Evolutionary conservation across 1,140 invertebrate genomes (phyloP).

Genomic region (Drosophila ananassae): DNA sequence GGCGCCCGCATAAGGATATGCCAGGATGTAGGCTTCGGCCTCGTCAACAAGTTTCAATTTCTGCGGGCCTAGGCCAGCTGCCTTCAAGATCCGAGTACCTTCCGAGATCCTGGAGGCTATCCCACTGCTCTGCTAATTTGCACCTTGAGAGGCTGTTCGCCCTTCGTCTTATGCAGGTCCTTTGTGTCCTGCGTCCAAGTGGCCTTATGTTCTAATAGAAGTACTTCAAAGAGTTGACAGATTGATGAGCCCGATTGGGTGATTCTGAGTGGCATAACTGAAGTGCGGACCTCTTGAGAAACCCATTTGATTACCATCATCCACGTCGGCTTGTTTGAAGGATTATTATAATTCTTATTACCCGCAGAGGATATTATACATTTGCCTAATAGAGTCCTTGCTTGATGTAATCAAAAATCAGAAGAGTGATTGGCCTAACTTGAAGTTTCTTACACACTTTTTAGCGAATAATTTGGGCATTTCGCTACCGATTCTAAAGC

Average conservation of each 20-base stretch:
- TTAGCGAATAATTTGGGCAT: no score
- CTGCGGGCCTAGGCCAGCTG: constrained; percentile 36
- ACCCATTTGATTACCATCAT: constrained; percentile 55
- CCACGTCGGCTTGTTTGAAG: constrained; percentile 1
- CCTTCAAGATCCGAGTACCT: constrained; percentile 9
- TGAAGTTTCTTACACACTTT: no score
- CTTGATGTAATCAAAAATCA: no score
- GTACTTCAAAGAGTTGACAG: constrained; percentile 58
- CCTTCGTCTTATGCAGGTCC: constrained; percentile 62
- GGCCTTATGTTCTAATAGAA: constrained; percentile 45
- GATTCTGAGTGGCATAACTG: constrained; percentile 8
- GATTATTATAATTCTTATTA: not conserved
- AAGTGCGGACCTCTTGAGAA: constrained; percentile 41
- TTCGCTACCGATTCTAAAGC: no score
- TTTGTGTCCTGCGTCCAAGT: constrained; percentile 52
- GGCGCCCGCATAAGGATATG: constrained; percentile 37
- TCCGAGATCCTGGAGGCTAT: constrained; percentile 4
- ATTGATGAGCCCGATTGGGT: constrained; percentile 68
- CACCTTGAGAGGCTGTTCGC: constrained; percentile 62
- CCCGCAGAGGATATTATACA: no score
- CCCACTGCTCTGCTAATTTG: constrained; percentile 65
- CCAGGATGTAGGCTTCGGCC: not conserved
- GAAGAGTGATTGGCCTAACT: no score
- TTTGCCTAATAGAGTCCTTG: no score
- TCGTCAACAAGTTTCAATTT: constrained; percentile 37